A percentile compares a stretch with the other conserved stretches of the same genome.
phyloP scores from a whole-genome alignment of 1,140 invertebrate species.

The Nixonia krombeini region DNA sequence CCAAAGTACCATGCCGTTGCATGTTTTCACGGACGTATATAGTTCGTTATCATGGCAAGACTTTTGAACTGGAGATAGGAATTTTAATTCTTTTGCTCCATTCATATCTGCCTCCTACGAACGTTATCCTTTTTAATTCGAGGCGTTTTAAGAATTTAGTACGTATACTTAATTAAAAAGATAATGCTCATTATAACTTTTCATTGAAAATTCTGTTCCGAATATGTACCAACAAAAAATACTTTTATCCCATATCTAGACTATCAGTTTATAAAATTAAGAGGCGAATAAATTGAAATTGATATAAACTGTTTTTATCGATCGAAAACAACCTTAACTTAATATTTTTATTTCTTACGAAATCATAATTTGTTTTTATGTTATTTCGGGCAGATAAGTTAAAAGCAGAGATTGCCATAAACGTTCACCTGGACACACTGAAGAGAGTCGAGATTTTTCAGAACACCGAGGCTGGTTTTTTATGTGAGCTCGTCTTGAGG shows the following conservation, averaged over 20 bases:
- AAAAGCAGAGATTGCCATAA: constrained; percentile 98
- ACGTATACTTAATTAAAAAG: no score
- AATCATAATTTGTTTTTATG: neutral
- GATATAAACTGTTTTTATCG: no score
- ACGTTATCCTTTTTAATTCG: neutral
- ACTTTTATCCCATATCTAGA: no score
- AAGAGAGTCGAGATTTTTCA: constrained; percentile 99
- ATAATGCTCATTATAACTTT: no score
- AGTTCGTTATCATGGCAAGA: neutral
- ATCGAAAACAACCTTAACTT: no score
- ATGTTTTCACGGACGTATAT: neutral
- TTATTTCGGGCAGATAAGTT: constrained; percentile 82
- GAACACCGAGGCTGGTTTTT: constrained; percentile 98
- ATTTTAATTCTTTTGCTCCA: neutral
- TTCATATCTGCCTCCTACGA: neutral
- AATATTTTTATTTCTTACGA: neutral
- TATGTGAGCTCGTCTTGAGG: constrained; percentile 95
- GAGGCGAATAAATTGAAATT: no score
- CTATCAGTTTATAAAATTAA: no score
- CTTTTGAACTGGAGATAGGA: neutral
- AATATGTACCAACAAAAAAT: no score
- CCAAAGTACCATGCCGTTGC: neutral
- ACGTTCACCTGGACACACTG: constrained; percentile 97
- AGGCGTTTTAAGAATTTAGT: neutral
- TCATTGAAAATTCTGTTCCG: no score